phyloP scores from a whole-genome alignment of 2,113 vertebrate species.

The Sprattus sprattus region DNA sequence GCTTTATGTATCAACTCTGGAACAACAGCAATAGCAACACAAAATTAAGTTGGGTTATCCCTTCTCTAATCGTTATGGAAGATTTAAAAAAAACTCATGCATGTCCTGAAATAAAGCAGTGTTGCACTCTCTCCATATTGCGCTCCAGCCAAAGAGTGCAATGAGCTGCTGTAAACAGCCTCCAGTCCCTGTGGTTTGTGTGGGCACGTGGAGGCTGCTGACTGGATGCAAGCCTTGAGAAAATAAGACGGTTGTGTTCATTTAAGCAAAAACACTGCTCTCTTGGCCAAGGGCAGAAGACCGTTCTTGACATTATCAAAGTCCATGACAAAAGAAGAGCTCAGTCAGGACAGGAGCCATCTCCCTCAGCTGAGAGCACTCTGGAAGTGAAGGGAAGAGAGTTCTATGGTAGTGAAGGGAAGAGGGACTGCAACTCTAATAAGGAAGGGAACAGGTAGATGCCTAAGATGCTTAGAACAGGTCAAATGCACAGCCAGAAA shows the following conservation, averaged over 20 bases:
- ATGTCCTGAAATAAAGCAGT: no score
- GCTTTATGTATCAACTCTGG: no score
- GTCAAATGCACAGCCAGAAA: neutral
- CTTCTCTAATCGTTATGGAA: no score
- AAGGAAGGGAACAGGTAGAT: neutral
- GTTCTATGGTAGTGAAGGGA: no score
- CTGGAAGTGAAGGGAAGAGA: no score
- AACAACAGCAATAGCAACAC: no score
- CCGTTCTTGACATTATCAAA: neutral
- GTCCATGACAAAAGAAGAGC: neutral
- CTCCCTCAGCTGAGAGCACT: neutral
- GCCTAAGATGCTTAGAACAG: neutral
- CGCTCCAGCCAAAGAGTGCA: neutral
- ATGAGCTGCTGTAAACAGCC: neutral
- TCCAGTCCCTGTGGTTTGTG: neutral
- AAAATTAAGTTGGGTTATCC: no score
- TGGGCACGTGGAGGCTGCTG: neutral
- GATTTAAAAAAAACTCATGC: no score
- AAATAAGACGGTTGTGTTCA: conserved; percentile 5
- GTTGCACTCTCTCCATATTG: no score
- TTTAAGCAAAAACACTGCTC: neutral
- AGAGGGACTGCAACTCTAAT: neutral
- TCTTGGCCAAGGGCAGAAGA: neutral
- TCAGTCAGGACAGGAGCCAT: neutral
- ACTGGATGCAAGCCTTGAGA: neutral